Conservation (phyloP, 2,888 invertebrate genomes). For the Lucinisca nassula region DNA sequence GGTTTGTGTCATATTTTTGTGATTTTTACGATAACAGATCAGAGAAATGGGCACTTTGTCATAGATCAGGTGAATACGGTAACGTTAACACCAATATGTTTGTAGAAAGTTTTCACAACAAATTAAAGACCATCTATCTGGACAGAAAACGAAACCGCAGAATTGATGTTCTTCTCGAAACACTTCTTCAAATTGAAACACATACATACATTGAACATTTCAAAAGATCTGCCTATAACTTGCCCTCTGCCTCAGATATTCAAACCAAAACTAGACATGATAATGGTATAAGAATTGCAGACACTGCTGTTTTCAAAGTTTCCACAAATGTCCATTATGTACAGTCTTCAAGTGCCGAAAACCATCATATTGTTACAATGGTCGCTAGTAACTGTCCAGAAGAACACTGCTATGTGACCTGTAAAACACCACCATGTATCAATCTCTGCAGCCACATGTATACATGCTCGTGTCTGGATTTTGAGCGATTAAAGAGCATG, state of each 20-base stretch:
- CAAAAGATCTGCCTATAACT: background rate
- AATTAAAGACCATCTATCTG: slow-evolving; percentile 22
- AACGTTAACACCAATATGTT: slow-evolving; percentile 26
- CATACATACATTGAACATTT: background rate
- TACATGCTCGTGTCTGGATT: slow-evolving; percentile 15
- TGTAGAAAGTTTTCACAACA: slow-evolving; percentile 34
- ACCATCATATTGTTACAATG: background rate
- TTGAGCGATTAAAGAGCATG: background rate
- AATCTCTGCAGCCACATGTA: slow-evolving; percentile 17
- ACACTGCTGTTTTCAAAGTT: background rate
- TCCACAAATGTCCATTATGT: background rate
- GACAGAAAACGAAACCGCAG: slow-evolving; percentile 12
- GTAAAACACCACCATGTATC: slow-evolving; percentile 18
- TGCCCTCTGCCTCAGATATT: background rate
- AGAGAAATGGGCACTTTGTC: slow-evolving; percentile 30
- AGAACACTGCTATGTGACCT: slow-evolving; percentile 16
- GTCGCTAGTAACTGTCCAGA: background rate
- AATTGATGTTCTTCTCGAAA: background rate
- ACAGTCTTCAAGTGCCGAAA: background rate
- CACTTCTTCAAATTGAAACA: slow-evolving; percentile 13
- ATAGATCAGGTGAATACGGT: background rate
- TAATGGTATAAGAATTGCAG: background rate
- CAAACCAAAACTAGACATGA: background rate
- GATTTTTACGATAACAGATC: background rate
- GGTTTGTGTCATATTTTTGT: background rate